Evolutionary conservation across 2,888 invertebrate genomes (phyloP), one percentile per base, ranked within the genome.

Genomic region (Macrosiphum euphorbiae): DNA sequence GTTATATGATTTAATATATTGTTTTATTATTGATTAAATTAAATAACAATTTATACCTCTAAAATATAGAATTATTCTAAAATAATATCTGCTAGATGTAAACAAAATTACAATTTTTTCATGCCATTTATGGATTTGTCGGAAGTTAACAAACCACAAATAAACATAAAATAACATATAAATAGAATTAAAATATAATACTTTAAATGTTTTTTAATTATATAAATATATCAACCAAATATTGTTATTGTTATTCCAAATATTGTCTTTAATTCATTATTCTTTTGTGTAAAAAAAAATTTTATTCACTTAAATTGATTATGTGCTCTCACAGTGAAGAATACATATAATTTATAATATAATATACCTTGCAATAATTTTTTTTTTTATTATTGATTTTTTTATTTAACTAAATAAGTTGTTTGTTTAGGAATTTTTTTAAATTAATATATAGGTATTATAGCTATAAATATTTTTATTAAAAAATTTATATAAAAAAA

Each of bases 231-330:
- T 55, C 16, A 3, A n/a, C n/a, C n/a, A 87, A 67, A 26, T 92
- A 50, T 13, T n/a, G n/a, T n/a, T n/a, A n/a, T n/a, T n/a, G n/a
- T n/a, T n/a, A n/a, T 44, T 93, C 11, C 26, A 13, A 90, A 50
- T 28, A 85, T 85, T 84, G 0, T 93, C 1, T 58, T 44, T 16
- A 93, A 89, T 93, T 93, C 89, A 13, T 93, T 89, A 47, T 88
- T 58, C 26, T 50, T 85, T 85, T 84, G 28, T 47, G 47, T 58
- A n/a, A 89, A 89, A 84, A 85, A 5, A 55, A 50, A 52, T 47
- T n/a, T 7, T 0, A 89, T 86, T 58, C 0, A 86, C 87, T 92
- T 11, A 16, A 35, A 78, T 78, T 35, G 11, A 26, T 78, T 50
- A 26, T 90, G 7, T 26, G 3, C 7, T n/a, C n/a, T n/a, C 67